Base-by-base conservation (phyloP, 2,113 vertebrate genomes). In the Meles meles region DNA sequence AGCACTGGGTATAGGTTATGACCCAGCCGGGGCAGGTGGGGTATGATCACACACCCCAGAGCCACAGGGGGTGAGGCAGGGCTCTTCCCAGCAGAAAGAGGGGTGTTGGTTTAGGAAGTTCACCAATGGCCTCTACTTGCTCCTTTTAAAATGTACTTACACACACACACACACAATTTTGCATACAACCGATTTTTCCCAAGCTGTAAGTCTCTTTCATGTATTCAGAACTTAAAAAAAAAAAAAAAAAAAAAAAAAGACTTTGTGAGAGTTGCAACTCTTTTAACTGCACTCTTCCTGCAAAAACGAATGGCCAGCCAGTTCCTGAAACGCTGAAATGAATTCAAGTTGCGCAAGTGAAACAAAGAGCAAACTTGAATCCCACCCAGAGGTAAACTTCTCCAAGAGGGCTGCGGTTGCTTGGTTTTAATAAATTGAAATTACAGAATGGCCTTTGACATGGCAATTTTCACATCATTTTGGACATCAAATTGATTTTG, bases 371-470 rank as follows among this genome's bases (percentile, higher is more conserved):
- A 47, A 27, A 55, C 42, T 88, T 93, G 87, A 96, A 67, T 82
- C 79, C 25, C 39, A 14, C 20, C 94, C 80, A 15, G 39, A 77
- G 72, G 42, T 20, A 29, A 87, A 52, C 71, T 49, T 85, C 61
- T 93, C 49, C 74, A 74, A 61, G 77, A 74, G 83, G 79, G 21
- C 90, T 63, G 74, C 3, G 6, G 55, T 77, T 21, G 29, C 34
- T 81, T 63, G 55, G 42, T 12, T 55, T 84, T 88, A 71, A 71
- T 84, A 90, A 59, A 88, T 39, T 71, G 76, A 85, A 95, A 59
- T 47, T 96, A 31, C 88, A 79, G 67, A 92, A 77, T 69, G 61
- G 94, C 90, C 90, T 97, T 52, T 69, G 95, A 96, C 87, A 42
- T 0, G 9, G 96, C 63, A 63, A 81, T 94, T 97, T 90, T 63